Evolutionary conservation across 2,113 vertebrate genomes (phyloP), one percentile per base, ranked within the genome.

Genomic region (Corapipo altera): DNA sequence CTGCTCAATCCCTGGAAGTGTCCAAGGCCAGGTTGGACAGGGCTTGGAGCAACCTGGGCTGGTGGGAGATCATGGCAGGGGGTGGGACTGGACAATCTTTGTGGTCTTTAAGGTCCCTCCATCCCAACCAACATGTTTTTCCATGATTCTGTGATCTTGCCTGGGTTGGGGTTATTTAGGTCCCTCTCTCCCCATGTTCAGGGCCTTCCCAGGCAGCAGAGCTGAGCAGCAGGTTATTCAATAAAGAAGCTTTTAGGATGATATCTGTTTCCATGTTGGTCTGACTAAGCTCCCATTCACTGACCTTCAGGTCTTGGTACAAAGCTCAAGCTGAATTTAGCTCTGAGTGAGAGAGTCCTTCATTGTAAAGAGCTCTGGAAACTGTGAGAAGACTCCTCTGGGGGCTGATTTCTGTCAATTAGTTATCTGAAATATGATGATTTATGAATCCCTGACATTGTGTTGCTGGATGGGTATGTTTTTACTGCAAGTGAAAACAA

Each of bases 361-460:
- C 86, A 81, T 27, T 49, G 48, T 57, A 93, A 95, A 94, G 86
- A 84, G 96, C 92, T 95, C 76, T 93, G 96, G 90, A 92, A 86
- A 51, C 71, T 84, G 84, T 52, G 35, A 46, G 61, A 82, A 65
- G 57, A 39, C 80, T 91, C 70, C 92, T 84, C 69, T 81, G 75
- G 90, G 85, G 61, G 61, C 69, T 85, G 92, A 93, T 90, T 95
- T 94, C 79, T 94, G 83, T 76, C 94, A 91, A 78, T 96, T 90
- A 86, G 48, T 79, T 86, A 43, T n/a, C 59, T 70, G 93, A 65
- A 88, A 93, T 55, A 90, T 27, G 78, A 71, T 89, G 94, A 96
- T 95, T 94, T 96, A 93, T 94, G 94, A 57, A 80, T 61, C 67
- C 51, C 52, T 90, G 64, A 12, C 28, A 59, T 14, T 59, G 39